Base-by-base conservation (phyloP, 92 coral and sea anemone species). In the Siderastrea radians region DNA sequence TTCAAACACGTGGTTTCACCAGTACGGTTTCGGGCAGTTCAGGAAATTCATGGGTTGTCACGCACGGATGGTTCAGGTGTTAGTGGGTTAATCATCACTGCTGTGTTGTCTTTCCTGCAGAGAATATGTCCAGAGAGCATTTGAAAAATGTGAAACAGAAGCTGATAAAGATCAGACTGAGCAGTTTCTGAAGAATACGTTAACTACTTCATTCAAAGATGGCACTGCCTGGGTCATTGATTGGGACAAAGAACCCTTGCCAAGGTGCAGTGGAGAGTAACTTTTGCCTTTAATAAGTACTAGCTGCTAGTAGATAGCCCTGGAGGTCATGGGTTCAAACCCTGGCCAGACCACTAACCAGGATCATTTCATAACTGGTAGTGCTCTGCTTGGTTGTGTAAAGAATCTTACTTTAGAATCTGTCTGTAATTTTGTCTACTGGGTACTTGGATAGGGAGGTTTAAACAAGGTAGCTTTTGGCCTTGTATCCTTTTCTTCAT, bases 171-270 rank as follows among this genome's bases (percentile, higher is more conserved):
- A 97, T 90, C 89, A 93, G 50, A 93, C 98, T 67, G 99, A 97
- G 89, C 62, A 75, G 70, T 91, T 82, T n/a, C 89, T 97, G 65
- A 97, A 97, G 81, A 88, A 87, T 38, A 92, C 85, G 87, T 86
- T 97, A 60, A 91, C 98, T 1, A 69, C 65, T 43, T 87, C 96
- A n/a, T 97, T 97, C 86, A 96, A 91, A 82, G 98, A 94, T 63
- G 98, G 98, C 5, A 90, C 92, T 75, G 98, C 97, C 17, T 92
- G 96, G 94, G 91, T 93, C 2, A 82, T 94, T 53, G 91, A 97
- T 87, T 97, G 99, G 99, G 95, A 97, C 58, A 93, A 92, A 77
- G 99, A 97, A 71, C 95, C 97, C 2, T 80, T 97, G 38, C 99
- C 98, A 17, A 91, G 97, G 99, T 97, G 82, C 38, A 26, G 38